phyloP scores from a whole-genome alignment of 2,113 vertebrate species.

The Antennarius striatus region DNA sequence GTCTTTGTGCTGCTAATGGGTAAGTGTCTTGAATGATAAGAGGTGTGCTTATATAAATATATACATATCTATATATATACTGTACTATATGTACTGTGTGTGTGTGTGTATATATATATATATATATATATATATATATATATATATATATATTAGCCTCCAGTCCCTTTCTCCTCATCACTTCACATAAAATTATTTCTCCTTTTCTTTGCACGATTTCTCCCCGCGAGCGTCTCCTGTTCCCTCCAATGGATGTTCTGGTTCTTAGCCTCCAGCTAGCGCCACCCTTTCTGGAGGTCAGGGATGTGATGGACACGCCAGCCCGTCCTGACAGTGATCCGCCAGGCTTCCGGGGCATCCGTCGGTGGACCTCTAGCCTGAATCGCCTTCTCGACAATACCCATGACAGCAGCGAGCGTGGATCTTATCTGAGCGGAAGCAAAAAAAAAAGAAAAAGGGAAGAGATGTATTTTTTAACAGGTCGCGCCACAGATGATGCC shows the following conservation, averaged over 20 bases:
- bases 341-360: slow-evolving; percentile 10
- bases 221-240: slow-evolving; percentile 35
- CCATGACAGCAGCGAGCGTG: slow-evolving; percentile 45
- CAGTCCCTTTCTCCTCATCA: background rate
- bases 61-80: no score
- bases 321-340: slow-evolving; percentile 42
- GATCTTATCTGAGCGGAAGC: slow-evolving; percentile 33
- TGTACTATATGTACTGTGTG: no score
- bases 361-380: slow-evolving; percentile 5
- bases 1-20: slow-evolving; percentile 55
- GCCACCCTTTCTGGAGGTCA: slow-evolving; percentile 33
- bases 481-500: slow-evolving; percentile 6
- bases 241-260: slow-evolving; percentile 24
- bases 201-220: slow-evolving; percentile 33
- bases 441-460: background rate
- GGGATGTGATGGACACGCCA: slow-evolving; percentile 40
- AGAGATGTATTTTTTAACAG: no score
- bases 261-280: slow-evolving; percentile 6
- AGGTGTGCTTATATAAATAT: background rate
- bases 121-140: no score
- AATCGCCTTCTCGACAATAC: slow-evolving; percentile 31
- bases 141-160: no score
- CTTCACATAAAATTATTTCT: slow-evolving; percentile 52
- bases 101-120: background rate
- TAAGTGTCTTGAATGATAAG: slow-evolving; percentile 64